Evolutionary conservation across 2,113 vertebrate species (phyloP).

Genomic region (Ramphastos sulfuratus): DNA sequence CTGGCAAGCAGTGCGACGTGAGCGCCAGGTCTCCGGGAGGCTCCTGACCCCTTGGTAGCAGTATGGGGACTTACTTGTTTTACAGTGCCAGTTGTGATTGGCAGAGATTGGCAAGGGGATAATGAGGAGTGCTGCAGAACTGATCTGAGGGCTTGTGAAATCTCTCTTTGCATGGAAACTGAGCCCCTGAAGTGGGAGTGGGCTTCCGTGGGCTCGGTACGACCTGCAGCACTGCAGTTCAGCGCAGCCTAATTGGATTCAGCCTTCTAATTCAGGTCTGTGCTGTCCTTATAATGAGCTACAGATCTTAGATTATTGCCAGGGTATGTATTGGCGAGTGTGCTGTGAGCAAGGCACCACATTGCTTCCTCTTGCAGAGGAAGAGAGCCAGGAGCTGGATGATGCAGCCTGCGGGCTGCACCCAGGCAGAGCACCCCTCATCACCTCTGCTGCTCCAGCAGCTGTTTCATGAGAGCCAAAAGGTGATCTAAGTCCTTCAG

Average conservation of each 20-base stretch:
- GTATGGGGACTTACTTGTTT: constrained; percentile 4
- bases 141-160: not conserved
- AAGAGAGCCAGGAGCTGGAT: not conserved
- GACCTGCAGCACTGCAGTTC: not conserved
- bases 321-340: not conserved
- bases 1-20: rapidly evolving
- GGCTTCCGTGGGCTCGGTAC: not conserved
- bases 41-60: not conserved
- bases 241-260: not conserved
- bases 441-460: not conserved
- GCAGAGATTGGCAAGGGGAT: constrained; percentile 43
- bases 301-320: not conserved
- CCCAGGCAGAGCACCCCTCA: not conserved
- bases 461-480: not conserved
- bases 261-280: not conserved
- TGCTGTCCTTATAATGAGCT: not conserved
- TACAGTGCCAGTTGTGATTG: constrained; percentile 26
- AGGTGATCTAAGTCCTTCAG: not conserved
- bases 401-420: not conserved
- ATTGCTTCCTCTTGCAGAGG: not conserved
- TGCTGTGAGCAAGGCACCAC: not conserved
- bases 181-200: not conserved
- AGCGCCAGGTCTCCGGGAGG: not conserved
- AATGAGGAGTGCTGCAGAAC: constrained; percentile 26
- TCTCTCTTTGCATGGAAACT: not conserved